Conservation (phyloP, 2,113 vertebrate species). For the Sturnira hondurensis region DNA sequence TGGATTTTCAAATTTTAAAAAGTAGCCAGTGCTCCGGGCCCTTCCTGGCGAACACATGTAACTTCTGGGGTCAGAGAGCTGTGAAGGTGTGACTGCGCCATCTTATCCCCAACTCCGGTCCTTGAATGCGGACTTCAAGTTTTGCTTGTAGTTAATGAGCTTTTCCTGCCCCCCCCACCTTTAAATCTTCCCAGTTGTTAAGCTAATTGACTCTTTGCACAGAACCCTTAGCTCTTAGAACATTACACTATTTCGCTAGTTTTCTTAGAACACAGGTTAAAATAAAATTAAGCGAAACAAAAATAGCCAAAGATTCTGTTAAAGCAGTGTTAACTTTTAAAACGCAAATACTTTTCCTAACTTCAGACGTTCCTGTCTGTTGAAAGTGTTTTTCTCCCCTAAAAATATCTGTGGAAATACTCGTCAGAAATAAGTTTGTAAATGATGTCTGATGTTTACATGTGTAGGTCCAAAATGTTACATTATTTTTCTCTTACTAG, state of each 20-base stretch:
- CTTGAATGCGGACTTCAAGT: not conserved
- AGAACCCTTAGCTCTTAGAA: not conserved
- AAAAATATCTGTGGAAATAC: constrained; percentile 8
- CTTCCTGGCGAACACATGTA: not conserved
- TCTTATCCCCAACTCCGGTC: not conserved
- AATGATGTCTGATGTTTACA: constrained; percentile 13
- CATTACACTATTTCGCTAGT: not conserved
- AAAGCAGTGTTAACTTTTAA: constrained; percentile 15
- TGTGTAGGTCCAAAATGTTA: not conserved
- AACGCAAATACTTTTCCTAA: not conserved
- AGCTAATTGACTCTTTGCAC: not conserved
- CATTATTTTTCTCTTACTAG: not conserved
- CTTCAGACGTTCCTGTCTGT: not conserved
- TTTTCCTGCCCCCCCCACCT: not conserved
- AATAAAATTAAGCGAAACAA: not conserved
- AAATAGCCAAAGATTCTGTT: not conserved
- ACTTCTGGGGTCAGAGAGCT: not conserved
- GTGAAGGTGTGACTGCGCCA: constrained; percentile 47
- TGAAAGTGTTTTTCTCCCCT: constrained; percentile 20
- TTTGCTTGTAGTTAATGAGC: not conserved
- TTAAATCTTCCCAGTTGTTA: not conserved
- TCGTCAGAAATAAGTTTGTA: constrained; percentile 5
- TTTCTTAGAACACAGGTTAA: constrained; percentile 36
- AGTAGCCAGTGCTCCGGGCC: not conserved
- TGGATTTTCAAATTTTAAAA: not conserved